Percentiles rank a stretch among this genome's conserved stretches.
Evolutionary conservation across 64 coral and sea anemone species (phyloP).

Genomic region (Pocillopora verrucosa): DNA sequence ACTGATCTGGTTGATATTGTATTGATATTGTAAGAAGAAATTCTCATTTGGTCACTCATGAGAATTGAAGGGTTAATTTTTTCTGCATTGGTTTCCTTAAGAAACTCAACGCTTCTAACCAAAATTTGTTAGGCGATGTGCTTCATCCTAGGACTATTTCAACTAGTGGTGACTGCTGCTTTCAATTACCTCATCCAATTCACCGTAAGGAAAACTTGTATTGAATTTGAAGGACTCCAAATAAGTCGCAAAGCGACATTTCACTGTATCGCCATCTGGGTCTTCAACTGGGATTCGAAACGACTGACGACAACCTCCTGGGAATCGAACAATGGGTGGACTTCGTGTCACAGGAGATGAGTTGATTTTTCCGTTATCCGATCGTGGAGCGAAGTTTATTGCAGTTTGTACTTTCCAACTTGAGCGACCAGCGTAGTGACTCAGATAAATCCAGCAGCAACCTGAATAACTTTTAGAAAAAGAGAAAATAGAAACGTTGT

Average conservation of each 20-base stretch:
- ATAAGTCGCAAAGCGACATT: constrained; percentile 41
- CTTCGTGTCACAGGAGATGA: constrained; percentile 44
- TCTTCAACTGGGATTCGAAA: constrained; percentile 56
- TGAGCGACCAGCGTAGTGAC: background rate
- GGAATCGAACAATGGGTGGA: constrained; percentile 38
- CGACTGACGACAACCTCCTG: constrained; percentile 10
- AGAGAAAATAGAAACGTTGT: background rate
- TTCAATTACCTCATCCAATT: constrained; percentile 15
- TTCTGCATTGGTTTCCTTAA: no score
- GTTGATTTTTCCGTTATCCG: constrained; percentile 42
- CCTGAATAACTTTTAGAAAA: constrained; percentile 10
- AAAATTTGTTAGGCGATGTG: no score
- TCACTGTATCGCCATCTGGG: constrained; percentile 61
- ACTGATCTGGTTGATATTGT: no score
- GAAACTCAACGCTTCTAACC: no score
- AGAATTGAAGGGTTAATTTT: no score
- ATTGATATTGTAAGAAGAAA: no score
- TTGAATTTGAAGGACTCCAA: constrained; percentile 6
- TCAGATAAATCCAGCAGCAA: constrained; percentile 43
- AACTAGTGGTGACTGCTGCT: no score
- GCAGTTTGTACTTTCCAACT: constrained; percentile 28
- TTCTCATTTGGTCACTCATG: no score
- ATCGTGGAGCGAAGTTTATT: constrained; percentile 20
- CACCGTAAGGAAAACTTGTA: constrained; percentile 36
- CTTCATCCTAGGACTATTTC: no score